A percentile compares a stretch with the other conserved stretches of the same genome.
These are phyloP conservation scores for Balaeniceps rex DNA, from an alignment of 2,113 vertebrate genomes.

Conservation along the genomic window DNA sequence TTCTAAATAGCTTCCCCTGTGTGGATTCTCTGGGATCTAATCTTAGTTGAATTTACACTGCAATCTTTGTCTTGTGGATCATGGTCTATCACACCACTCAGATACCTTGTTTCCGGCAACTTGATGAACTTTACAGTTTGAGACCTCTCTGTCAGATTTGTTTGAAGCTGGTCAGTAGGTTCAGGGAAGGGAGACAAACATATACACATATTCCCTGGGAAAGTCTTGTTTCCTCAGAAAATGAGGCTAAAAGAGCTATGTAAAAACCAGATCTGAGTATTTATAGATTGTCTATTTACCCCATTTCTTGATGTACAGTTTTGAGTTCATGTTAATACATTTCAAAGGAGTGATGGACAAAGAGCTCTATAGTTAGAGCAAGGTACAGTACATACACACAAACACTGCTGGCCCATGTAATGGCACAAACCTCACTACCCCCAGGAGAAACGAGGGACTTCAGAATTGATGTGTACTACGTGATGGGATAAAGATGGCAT, in stretches of 20 bases:
- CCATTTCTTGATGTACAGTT: not conserved
- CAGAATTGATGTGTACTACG: not conserved
- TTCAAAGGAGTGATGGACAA: not conserved
- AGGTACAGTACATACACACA: not conserved
- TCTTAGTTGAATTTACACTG: not conserved
- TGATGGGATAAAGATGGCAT: constrained; percentile 61
- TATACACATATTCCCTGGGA: not conserved
- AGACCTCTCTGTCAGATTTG: not conserved
- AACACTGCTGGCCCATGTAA: not conserved
- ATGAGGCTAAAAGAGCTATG: not conserved
- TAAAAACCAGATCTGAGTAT: not conserved
- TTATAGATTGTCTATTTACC: not conserved
- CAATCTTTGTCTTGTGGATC: not conserved
- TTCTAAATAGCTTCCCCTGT: not conserved
- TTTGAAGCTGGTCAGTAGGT: not conserved
- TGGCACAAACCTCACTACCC: not conserved
- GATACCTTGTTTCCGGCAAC: not conserved
- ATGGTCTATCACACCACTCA: not conserved
- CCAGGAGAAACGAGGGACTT: not conserved
- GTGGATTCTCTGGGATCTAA: not conserved
- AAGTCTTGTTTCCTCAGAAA: not conserved
- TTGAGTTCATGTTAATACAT: not conserved
- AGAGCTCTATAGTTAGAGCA: not conserved
- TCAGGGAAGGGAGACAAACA: not conserved
- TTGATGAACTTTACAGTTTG: not conserved